A percentile compares a stretch with the other conserved stretches of the same genome.
Evolutionary conservation across 2,888 invertebrate species (phyloP).

Genomic region (Lasioglossum malachurum): DNA sequence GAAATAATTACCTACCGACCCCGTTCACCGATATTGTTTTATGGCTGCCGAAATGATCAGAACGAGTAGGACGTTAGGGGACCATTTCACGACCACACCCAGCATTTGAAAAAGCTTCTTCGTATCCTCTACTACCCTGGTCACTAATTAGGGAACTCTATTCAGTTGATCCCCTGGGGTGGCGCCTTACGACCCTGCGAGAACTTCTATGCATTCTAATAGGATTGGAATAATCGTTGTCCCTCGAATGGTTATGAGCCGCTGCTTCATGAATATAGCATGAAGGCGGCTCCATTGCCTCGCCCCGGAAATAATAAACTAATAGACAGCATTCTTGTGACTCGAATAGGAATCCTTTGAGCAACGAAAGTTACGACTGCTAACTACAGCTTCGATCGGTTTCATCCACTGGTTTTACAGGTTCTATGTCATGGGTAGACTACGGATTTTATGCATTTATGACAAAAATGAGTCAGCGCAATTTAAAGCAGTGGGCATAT

Average conservation of each 20-base stretch:
- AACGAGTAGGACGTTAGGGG: constrained; percentile 18
- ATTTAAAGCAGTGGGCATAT: no score
- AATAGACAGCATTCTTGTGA: background rate
- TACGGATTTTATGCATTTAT: no score
- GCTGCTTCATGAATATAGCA: constrained; percentile 53
- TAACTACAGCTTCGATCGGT: no score
- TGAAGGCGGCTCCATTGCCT: background rate
- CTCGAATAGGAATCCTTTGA: background rate
- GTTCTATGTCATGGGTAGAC: no score
- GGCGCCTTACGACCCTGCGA: constrained; percentile 48
- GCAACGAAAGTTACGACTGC: background rate
- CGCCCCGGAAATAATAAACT: background rate
- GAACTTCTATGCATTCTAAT: constrained; percentile 67
- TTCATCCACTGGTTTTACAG: no score
- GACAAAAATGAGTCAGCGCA: no score
- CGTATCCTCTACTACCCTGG: constrained; percentile 74
- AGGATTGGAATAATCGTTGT: constrained; percentile 55
- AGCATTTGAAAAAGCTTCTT: constrained; percentile 68
- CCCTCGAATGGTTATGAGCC: constrained; percentile 37
- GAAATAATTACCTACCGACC: background rate
- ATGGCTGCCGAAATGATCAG: background rate
- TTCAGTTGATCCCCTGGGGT: constrained; percentile 67
- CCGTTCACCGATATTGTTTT: background rate
- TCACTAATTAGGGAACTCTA: constrained; percentile 79
- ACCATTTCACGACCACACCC: constrained; percentile 49